Evolutionary conservation across 2,113 vertebrate species (phyloP), one percentile per base, ranked within the genome.

Genomic region (Cervus canadensis): DNA sequence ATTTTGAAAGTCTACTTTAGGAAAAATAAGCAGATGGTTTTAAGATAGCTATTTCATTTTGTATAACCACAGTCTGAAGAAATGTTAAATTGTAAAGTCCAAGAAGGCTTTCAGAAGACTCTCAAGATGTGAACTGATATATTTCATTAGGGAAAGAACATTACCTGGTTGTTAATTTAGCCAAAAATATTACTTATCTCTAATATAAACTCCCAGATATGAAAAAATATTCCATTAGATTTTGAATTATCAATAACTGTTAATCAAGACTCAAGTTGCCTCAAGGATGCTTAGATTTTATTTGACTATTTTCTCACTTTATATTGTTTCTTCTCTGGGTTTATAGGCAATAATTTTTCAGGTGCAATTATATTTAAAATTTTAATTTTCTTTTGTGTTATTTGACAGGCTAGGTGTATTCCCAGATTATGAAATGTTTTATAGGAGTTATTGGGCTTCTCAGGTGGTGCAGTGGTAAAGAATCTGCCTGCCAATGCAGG

Each of bases 91-190:
- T 25, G 3, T 40, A 1, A 40, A 59, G 52, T 40, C 43, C 74
- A n/a, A 91, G 48, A 67, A 84, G 89, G 84, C 45, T 50, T 91
- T 95, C 36, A 36, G 87, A 95, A 88, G 78, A 48, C 50, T 76
- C 48, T 92, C 26, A 56, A 89, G 59, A 89, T 84, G 57, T 95
- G 89, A 86, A 62, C 64, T 88, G 78, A 91, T 86, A 9, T 56
- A 78, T 89, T 86, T 96, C 60, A 74, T 84, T 91, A 95, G 82
- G 30, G 86, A 96, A 95, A 96, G 93, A 83, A 60, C 11, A 95
- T 76, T 84, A 54, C 2, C 40, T 84, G 6, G 6, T 93, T 88
- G 45, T 33, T 81, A 45, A 83, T 79, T 88, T 52, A 93, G 76
- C 89, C 25, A 28, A 84, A 83, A 94, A 64, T 67, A 79, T 81